These are phyloP conservation scores for Sternotherus odoratus DNA, from an alignment of 2,797 vertebrate genomes.

Conservation along the genomic window DNA sequence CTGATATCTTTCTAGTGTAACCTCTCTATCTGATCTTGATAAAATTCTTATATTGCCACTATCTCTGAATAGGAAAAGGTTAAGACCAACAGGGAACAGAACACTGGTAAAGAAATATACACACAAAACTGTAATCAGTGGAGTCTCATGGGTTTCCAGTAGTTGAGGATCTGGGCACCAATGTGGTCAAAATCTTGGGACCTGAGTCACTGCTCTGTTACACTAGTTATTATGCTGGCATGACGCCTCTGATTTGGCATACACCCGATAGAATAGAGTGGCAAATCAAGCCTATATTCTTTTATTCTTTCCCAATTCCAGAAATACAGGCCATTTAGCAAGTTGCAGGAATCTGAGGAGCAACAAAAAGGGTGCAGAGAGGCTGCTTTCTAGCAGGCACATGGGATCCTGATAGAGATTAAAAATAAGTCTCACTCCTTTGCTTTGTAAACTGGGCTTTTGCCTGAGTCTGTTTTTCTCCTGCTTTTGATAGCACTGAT, in stretches of 20 bases:
- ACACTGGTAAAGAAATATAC: not conserved
- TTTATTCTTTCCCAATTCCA: not conserved
- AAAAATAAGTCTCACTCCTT: not conserved
- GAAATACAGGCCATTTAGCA: not conserved
- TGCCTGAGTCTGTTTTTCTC: conserved; percentile 40
- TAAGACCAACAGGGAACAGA: not conserved
- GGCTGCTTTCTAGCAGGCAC: conserved; percentile 18
- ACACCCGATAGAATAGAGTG: not conserved
- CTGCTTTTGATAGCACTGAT: conserved; percentile 55
- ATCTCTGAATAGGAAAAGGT: not conserved
- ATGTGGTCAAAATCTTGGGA: not conserved
- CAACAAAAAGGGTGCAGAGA: not conserved
- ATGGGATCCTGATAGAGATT: not conserved
- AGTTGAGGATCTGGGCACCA: not conserved
- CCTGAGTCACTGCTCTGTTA: not conserved
- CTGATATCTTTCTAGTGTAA: not conserved
- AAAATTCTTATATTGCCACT: not conserved
- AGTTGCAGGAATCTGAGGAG: not conserved
- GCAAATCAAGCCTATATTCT: not conserved
- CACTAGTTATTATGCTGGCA: not conserved
- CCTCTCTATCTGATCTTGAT: not conserved
- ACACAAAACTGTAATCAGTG: not conserved
- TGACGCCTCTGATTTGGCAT: not conserved
- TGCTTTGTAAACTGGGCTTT: not conserved
- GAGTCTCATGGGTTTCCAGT: not conserved